Conservation (phyloP, 2,888 invertebrate species). For the Rhagonycha lutea region DNA sequence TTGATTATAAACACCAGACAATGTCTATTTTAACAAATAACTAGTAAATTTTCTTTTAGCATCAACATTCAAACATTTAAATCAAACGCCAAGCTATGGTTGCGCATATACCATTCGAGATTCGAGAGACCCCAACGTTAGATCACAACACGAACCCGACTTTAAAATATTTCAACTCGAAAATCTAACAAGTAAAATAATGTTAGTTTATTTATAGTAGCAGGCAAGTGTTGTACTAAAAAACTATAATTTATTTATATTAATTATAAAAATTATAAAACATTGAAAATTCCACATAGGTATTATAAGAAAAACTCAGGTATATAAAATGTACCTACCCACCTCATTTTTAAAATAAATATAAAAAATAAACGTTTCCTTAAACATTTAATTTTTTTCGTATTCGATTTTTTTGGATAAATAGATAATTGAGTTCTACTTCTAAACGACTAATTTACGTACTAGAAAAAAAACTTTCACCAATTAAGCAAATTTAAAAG, state of each 20-base stretch:
- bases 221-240: background rate
- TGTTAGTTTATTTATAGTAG: background rate
- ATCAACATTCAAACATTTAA: background rate
- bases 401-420: too few species aligned
- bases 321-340: background rate
- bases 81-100: background rate
- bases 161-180: background rate
- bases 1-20: slow-evolving; percentile 17
- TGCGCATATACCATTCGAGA: background rate
- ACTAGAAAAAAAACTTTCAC: background rate
- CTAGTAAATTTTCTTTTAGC: background rate
- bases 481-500: background rate
- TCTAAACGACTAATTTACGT: background rate
- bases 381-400: background rate
- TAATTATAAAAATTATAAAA: background rate
- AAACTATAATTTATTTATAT: background rate
- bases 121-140: slow-evolving; percentile 4
- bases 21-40: slow-evolving; percentile 9
- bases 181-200: background rate
- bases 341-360: background rate
- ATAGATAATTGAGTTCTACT: background rate
- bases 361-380: background rate
- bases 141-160: background rate
- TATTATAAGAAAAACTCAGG: background rate
- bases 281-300: background rate